Base-by-base conservation (phyloP, 2,113 vertebrate genomes). In the Phaethornis superciliosus region DNA sequence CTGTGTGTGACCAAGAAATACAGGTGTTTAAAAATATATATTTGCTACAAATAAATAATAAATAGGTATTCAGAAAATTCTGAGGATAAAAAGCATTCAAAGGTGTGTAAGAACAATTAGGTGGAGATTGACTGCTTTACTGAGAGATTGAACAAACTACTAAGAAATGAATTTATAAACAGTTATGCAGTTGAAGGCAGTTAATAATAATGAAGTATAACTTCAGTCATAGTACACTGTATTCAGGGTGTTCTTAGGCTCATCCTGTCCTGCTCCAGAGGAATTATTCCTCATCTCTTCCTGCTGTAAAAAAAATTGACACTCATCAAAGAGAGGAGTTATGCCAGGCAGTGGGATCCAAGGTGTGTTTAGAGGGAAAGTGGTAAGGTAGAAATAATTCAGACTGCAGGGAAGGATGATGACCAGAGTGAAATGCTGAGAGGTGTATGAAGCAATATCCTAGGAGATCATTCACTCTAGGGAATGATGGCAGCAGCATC, bases 351-450 rank as follows among this genome's bases (percentile, higher is more conserved):
- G 18, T 82, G 63, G 77, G 40, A 84, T 76, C 74, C 65, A 79
- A 71, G 89, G 60, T 90, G 56, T 64, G 27, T 56, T 94, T 85
- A 52, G 62, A 72, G 54, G 64, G 65, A 21, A 91, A 82, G 33
- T 90, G 52, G 3, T 87, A 92, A 80, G 47, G 64, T 15, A 94
- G 55, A 91, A 94, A 70, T 88, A 90, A 91, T 94, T 92, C 84
- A 91, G 70, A 35, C 81, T 82, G 55, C 46, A 91, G 84, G 84
- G 81, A 70, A 69, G 85, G 94, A 51, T 77, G 94, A 51, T 77
- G 77, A 77, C 71, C 18, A 62, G 71, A 78, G 63, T 82, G 84
- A 94, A 95, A 74, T 89, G 74, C 22, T 18, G 77, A 89, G 64
- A 86, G 30, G 10, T 65, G 15, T 35, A 10, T 85, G 81, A 91